A percentile compares a stretch with the other conserved stretches of the same genome.
phyloP scores from a whole-genome alignment of 2,797 vertebrate species.

The Anabas testudineus region DNA sequence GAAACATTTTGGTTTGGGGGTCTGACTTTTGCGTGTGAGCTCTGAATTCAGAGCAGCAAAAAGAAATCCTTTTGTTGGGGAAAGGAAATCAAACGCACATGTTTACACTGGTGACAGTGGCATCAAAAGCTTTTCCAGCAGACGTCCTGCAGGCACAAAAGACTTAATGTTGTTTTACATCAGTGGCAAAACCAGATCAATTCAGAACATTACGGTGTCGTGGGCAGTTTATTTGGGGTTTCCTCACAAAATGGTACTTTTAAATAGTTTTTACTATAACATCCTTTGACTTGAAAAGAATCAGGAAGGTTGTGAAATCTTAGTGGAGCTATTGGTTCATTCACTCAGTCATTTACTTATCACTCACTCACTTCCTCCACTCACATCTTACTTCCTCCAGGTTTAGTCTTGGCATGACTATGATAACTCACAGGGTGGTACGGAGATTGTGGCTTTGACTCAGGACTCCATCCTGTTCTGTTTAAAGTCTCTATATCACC shows the following conservation, averaged over 20 bases:
- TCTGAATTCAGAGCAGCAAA: constrained; percentile 5
- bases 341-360: constrained; percentile 8
- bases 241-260: too few relatives aligned
- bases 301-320: too few relatives aligned
- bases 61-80: constrained; percentile 7
- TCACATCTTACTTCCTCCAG: constrained; percentile 4
- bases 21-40: constrained; percentile 33
- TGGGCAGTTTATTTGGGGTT: too few relatives aligned
- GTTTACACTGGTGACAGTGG: constrained; percentile 31
- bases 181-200: neutral
- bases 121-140: constrained; percentile 17
- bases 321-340: neutral
- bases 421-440: constrained; percentile 43
- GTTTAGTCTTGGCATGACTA: constrained; percentile 35
- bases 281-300: neutral
- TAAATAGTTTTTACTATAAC: too few relatives aligned
- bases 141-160: neutral
- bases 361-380: constrained; percentile 14
- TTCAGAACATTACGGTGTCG: neutral
- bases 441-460: constrained; percentile 45
- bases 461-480: constrained; percentile 1
- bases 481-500: neutral
- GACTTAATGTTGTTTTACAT: neutral
- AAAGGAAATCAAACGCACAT: constrained; percentile 55
- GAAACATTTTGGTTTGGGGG: neutral